Evolutionary conservation across 1,140 invertebrate species (phyloP), one percentile per base, ranked within the genome.

Genomic region (Potamilus streckersoni): DNA sequence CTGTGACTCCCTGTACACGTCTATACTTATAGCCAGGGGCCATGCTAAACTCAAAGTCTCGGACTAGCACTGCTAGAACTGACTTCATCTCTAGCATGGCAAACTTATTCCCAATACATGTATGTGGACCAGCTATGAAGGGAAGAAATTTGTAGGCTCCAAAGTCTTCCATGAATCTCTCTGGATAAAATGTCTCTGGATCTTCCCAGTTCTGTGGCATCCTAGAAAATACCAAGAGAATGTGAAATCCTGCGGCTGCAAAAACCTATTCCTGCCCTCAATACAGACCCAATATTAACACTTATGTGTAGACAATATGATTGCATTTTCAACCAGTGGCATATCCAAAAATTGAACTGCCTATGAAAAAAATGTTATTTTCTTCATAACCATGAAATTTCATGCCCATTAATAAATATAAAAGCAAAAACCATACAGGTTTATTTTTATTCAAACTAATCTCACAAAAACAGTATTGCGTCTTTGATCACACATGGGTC

Each of bases 41-140:
- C 59, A 76, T 57, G 20, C 72, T 65, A 73, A 85, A 83, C 55
- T 70, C 63, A 49, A 78, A 84, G 38, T 82, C 68, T 67, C 68
- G 66, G 1, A 83, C 23, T 6, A 86, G 69, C 13, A 68, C 58
- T 17, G 82, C 75, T n/a, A 86, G 61, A 8, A 83, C 80, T 14
- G 80, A 78, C 68, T 82, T 84, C 69, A 82, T 82, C 68, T 86
- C 85, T 27, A 81, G 73, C 67, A 85, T 70, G 27, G 83, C 80
- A 78, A 85, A 86, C 57, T 76, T 79, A 66, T 84, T 62, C 12
- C 85, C 83, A 57, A 84, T 82, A 69, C 80, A 83, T 80, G 84
- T 85, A 58, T 81, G 80, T 19, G 81, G 78, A 49, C 85, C 85
- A 19, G 79, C 70, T 49, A 65, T 75, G 77, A 86, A 86, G 11